Base-by-base conservation (phyloP, 2,113 vertebrate species). In the Acanthisitta chloris region DNA sequence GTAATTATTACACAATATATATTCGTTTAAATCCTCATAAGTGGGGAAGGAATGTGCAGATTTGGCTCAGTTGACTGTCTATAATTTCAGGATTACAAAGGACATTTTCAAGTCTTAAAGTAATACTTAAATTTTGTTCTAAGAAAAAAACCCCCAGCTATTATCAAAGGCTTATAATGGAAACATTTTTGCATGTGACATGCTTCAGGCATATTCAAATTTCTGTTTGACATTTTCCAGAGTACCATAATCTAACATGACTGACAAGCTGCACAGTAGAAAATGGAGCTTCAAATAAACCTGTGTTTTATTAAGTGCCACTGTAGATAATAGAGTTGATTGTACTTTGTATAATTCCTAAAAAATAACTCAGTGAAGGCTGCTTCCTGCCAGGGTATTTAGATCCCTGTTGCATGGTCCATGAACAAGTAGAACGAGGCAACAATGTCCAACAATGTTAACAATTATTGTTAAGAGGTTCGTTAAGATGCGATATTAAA, bases 221-320 rank as follows among this genome's bases (percentile, higher is more conserved):
- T 91, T 74, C 34, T 89, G 33, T 94, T 91, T 91, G 92, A 91
- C 59, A 84, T 84, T 94, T 92, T 81, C 51, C 52, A 66, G 40
- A 78, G 46, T 36, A 72, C 81, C 33, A 9, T 54, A 82, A 72
- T 62, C 43, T 81, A 71, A 92, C 33, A 52, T 42, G 77, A 94
- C 13, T 81, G 80, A 91, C 59, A 89, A 86, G 23, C 12, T 69
- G 12, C 51, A 34, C 28, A 67, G 46, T 10, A 81, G 77, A 92
- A 86, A 81, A 78, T 16, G 6, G 57, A 87, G 9, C 57, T 94
- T 69, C 46, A 94, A 91, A 88, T 66, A 86, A 94, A 71, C 17
- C 7, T 55, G 15, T 74, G 43, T 81, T 92, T 88, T 71, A 71
- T 83, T 71, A 88, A 74, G 40, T 81, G 25, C 8, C 17, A 26